Percentiles rank a stretch among this genome's conserved stretches.
These are phyloP conservation scores for Cheilosia vulpina DNA, from an alignment of 2,888 invertebrate species.

Conservation along the genomic window DNA sequence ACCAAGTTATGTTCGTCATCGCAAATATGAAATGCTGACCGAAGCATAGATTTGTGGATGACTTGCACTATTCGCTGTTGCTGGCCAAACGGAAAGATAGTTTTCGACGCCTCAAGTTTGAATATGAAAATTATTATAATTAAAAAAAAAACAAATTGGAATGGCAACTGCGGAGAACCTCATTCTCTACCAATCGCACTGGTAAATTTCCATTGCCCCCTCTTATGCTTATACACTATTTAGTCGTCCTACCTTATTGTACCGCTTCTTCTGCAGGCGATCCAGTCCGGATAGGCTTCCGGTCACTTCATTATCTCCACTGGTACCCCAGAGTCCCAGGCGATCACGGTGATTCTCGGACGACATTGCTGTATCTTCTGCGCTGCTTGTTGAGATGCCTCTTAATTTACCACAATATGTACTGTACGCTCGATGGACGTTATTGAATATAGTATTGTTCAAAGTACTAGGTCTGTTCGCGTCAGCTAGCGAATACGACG, in stretches of 20 bases:
- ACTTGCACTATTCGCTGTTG: background rate
- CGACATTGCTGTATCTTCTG: slow-evolving; percentile 52
- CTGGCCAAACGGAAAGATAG: background rate
- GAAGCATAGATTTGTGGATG: background rate
- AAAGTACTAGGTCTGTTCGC: slow-evolving; percentile 34
- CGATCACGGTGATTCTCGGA: slow-evolving; percentile 78
- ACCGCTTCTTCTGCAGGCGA: slow-evolving; percentile 80
- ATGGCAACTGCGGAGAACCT: background rate
- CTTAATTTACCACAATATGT: slow-evolving; percentile 58
- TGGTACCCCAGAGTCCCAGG: slow-evolving; percentile 80
- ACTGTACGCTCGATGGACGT: slow-evolving; percentile 64
- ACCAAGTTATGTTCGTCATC: background rate
- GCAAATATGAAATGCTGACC: background rate
- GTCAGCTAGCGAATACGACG: slow-evolving; percentile 52
- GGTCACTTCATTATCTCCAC: slow-evolving; percentile 80
- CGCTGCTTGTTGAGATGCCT: slow-evolving; percentile 37
- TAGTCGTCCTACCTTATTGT: slow-evolving; percentile 81
- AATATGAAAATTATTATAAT: background rate
- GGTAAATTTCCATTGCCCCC: slow-evolving; percentile 57
- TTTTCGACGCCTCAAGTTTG: background rate
- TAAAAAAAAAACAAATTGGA: background rate
- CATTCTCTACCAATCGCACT: background rate
- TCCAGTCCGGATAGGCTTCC: slow-evolving; percentile 81
- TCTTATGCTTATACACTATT: background rate
- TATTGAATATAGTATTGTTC: slow-evolving; percentile 51